Conservation (phyloP, 2,113 vertebrate species). For the Gulo gulo region DNA sequence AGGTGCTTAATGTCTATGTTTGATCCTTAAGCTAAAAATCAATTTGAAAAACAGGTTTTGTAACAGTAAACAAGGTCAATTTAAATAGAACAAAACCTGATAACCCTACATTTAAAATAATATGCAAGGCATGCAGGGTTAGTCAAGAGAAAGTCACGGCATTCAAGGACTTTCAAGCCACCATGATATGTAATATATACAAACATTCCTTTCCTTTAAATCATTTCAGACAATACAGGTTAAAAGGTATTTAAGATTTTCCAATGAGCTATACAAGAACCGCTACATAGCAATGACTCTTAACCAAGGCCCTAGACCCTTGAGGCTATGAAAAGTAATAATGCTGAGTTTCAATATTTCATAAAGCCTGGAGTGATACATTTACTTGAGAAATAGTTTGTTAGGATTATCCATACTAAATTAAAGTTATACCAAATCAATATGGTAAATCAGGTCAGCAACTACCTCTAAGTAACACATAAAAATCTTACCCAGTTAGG, state of each 20-base stretch:
- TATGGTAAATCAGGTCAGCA: neutral
- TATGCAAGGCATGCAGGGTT: neutral
- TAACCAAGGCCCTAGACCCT: neutral
- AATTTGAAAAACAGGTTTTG: constrained; percentile 5
- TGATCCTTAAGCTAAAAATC: constrained; percentile 21
- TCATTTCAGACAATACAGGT: neutral
- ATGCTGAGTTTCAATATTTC: neutral
- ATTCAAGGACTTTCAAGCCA: neutral
- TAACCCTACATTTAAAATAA: neutral
- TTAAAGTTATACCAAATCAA: constrained; percentile 13
- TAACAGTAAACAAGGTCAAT: neutral
- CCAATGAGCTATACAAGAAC: neutral
- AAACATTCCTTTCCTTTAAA: neutral
- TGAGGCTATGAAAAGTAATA: neutral
- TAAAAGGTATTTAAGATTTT: constrained; percentile 6
- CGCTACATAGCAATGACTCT: neutral
- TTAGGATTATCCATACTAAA: neutral
- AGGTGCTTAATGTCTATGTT: constrained; percentile 3
- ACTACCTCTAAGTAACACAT: neutral
- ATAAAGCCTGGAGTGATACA: neutral
- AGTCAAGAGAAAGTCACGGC: neutral
- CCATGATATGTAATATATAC: neutral
- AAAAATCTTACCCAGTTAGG: neutral
- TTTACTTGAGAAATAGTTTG: constrained; percentile 29
- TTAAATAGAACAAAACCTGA: neutral